These are phyloP conservation scores for Ptycholaimellus sp. DNA, from an alignment of 2,888 invertebrate genomes.

Conservation along the genomic window DNA sequence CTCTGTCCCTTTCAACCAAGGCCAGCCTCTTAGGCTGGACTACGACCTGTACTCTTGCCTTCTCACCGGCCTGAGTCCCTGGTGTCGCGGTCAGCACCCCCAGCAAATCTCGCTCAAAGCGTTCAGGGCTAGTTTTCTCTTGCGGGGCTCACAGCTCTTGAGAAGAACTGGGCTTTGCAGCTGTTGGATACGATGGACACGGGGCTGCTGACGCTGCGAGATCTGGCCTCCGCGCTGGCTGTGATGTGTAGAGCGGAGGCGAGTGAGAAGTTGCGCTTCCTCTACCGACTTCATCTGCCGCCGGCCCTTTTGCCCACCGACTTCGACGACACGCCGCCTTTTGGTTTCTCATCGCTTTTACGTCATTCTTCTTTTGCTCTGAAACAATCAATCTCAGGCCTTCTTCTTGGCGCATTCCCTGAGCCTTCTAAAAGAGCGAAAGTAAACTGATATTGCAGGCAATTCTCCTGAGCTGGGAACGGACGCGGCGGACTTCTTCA, in stretches of 20 bases:
- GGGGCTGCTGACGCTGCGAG: constrained; percentile 63
- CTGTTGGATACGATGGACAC: constrained; percentile 62
- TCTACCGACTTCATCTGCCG: constrained; percentile 67
- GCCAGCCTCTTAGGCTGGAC: constrained; percentile 39
- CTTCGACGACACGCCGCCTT: constrained; percentile 12
- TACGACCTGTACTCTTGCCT: constrained; percentile 65
- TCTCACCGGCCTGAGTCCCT: constrained; percentile 62
- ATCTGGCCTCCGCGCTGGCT: constrained; percentile 53
- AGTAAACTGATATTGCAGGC: no score
- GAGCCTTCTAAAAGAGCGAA: no score
- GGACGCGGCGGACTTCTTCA: no score
- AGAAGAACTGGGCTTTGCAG: constrained; percentile 25
- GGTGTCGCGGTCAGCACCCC: constrained; percentile 34
- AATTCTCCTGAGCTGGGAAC: no score
- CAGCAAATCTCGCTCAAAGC: not conserved
- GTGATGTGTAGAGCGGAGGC: constrained; percentile 54
- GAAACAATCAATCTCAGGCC: no score
- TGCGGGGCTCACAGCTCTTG: not conserved
- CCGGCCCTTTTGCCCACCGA: constrained; percentile 25
- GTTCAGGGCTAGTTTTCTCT: not conserved
- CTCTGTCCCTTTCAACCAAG: not conserved
- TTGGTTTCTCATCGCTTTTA: no score
- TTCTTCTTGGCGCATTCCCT: no score
- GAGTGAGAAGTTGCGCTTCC: constrained; percentile 51
- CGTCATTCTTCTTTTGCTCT: no score